phyloP scores from a whole-genome alignment of 2,888 invertebrate species.

The Suillia variegata region DNA sequence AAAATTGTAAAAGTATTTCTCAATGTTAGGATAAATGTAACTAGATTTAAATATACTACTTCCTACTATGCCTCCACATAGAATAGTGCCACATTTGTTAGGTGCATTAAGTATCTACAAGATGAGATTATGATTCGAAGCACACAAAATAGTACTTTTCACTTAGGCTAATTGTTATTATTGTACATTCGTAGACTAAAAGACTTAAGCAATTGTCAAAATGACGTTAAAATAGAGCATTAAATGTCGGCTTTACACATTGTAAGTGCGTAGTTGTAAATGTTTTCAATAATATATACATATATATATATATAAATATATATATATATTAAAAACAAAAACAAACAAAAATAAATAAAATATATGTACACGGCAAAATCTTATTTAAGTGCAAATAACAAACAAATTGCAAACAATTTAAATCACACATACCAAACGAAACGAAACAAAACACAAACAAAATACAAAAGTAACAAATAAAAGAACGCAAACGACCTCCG shows the following conservation, averaged over 20 bases:
- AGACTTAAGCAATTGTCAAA: slow-evolving; percentile 59
- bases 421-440: not conserved
- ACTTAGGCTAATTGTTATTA: slow-evolving; percentile 3
- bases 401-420: not conserved
- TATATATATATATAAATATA: slow-evolving; percentile 21
- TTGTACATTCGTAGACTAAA: slow-evolving; percentile 47
- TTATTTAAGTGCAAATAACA: not conserved
- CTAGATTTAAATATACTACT: too few relatives aligned
- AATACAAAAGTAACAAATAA: too few relatives aligned
- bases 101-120: too few relatives aligned
- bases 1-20: not conserved
- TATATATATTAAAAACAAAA: slow-evolving; percentile 11
- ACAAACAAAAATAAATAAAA: slow-evolving; percentile 17
- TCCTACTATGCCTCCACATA: not conserved
- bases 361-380: slow-evolving; percentile 22
- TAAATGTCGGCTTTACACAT: slow-evolving; percentile 54
- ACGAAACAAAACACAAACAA: slow-evolving; percentile 1
- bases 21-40: not conserved
- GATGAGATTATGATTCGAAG: not conserved
- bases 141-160: not conserved
- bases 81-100: not conserved
- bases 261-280: too few relatives aligned
- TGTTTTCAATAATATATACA: slow-evolving; percentile 7
- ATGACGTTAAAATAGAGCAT: slow-evolving; percentile 59
- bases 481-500: slow-evolving; percentile 23